Evolutionary conservation across 2,888 invertebrate species (phyloP).

Genomic region (Aphodius sticticus): DNA sequence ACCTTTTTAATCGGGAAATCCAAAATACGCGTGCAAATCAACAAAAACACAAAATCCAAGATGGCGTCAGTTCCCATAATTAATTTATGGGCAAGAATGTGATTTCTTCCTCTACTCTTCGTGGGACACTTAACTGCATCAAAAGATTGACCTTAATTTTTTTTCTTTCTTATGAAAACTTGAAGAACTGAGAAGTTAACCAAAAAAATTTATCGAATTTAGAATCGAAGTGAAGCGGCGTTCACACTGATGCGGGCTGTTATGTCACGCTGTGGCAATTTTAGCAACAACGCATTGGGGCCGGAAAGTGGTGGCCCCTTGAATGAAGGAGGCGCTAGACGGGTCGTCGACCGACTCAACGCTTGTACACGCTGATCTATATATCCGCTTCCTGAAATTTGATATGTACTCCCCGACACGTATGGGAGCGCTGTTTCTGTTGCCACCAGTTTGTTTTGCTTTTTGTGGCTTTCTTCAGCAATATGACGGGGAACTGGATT

Average conservation of each 20-base stretch:
- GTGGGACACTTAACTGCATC: no score
- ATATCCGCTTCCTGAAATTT: neutral
- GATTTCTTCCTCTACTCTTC: no score
- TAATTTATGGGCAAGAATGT: no score
- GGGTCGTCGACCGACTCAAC: constrained; percentile 4
- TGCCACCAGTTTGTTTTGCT: neutral
- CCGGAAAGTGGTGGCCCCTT: neutral
- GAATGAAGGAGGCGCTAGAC: neutral
- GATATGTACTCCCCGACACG: neutral
- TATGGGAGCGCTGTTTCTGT: neutral
- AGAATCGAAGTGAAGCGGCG: no score
- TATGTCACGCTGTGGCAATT: neutral
- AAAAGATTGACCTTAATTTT: no score
- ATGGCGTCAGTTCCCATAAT: no score
- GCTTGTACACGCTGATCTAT: neutral
- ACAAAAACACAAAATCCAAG: no score
- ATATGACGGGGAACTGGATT: neutral
- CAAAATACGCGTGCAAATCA: no score
- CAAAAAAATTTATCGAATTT: no score
- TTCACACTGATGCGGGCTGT: neutral
- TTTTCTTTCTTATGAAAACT: no score
- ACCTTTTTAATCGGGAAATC: no score
- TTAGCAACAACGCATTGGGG: neutral
- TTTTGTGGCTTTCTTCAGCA: neutral
- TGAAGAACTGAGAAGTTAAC: no score